These are phyloP conservation scores for Polia nebulosa DNA, from an alignment of 2,888 invertebrate species.

Conservation along the genomic window DNA sequence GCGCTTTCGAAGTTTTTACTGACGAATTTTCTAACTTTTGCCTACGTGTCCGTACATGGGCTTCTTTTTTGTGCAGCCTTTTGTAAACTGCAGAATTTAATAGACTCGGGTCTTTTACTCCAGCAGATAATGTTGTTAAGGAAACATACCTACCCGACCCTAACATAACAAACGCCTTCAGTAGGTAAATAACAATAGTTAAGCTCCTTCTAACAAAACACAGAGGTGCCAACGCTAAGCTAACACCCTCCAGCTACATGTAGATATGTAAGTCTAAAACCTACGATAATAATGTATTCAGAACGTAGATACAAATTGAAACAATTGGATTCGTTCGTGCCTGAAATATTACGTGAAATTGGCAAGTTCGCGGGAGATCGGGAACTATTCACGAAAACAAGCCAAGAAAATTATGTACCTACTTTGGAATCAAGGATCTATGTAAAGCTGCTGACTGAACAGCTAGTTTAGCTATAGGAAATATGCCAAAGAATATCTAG, in stretches of 20 bases:
- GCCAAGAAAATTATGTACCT: constrained; percentile 29
- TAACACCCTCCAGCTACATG: neutral
- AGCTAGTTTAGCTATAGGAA: neutral
- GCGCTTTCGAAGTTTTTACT: neutral
- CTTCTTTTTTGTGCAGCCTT: neutral
- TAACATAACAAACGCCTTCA: neutral
- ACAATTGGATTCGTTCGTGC: constrained; percentile 68
- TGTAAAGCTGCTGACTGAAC: neutral
- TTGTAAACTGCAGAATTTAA: neutral
- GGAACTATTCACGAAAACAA: constrained; percentile 30
- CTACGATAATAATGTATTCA: constrained; percentile 67
- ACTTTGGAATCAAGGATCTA: constrained; percentile 16
- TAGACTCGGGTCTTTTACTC: neutral
- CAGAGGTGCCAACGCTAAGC: constrained; percentile 33
- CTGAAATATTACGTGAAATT: constrained; percentile 61
- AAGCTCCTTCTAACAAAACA: constrained; percentile 40
- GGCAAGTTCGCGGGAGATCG: constrained; percentile 43
- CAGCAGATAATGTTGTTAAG: neutral
- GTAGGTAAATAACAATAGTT: constrained; percentile 2
- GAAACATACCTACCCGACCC: neutral
- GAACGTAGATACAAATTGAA: constrained; percentile 66
- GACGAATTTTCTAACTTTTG: neutral
- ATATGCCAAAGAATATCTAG: no score
- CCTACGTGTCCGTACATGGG: neutral
- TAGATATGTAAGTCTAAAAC: constrained; percentile 37